Percentiles rank a stretch among this genome's conserved stretches.
Conservation (phyloP, 1,140 invertebrate species). For the Limonius californicus region DNA sequence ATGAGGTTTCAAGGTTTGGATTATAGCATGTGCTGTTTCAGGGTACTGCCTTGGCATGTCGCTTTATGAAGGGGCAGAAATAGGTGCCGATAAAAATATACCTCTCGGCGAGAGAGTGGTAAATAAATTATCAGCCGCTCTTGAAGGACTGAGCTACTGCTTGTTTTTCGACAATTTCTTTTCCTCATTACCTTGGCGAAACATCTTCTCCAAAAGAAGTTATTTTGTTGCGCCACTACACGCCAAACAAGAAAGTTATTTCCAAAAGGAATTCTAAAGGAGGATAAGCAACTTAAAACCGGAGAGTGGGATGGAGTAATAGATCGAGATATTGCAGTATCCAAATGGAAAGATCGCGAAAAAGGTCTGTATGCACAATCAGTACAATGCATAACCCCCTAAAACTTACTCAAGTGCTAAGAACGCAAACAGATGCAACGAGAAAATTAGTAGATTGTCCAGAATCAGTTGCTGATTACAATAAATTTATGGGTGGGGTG, state of each 20-base stretch:
- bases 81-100: neutral
- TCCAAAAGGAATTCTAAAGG: slow-evolving; percentile 15
- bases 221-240: slow-evolving; percentile 14
- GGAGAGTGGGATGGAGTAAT: slow-evolving; percentile 15
- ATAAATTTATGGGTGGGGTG: slow-evolving; percentile 42
- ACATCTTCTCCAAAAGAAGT: slow-evolving; percentile 4
- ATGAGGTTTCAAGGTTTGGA: slow-evolving; percentile 39
- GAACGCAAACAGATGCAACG: slow-evolving; percentile 36
- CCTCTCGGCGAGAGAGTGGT: neutral
- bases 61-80: slow-evolving; percentile 9
- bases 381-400: slow-evolving; percentile 10
- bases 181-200: neutral
- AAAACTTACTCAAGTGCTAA: slow-evolving; percentile 32
- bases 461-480: slow-evolving; percentile 40
- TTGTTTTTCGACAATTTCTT: slow-evolving; percentile 3
- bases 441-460: slow-evolving; percentile 36
- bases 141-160: neutral
- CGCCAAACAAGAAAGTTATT: slow-evolving; percentile 18
- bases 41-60: slow-evolving; percentile 3
- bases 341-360: slow-evolving; percentile 20
- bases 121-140: neutral
- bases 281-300: slow-evolving; percentile 14
- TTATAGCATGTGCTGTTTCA: slow-evolving; percentile 18
- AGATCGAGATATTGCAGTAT: neutral
- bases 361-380: slow-evolving; percentile 7